phyloP scores from a whole-genome alignment of 2,888 invertebrate species.

The Deilephila elpenor region DNA sequence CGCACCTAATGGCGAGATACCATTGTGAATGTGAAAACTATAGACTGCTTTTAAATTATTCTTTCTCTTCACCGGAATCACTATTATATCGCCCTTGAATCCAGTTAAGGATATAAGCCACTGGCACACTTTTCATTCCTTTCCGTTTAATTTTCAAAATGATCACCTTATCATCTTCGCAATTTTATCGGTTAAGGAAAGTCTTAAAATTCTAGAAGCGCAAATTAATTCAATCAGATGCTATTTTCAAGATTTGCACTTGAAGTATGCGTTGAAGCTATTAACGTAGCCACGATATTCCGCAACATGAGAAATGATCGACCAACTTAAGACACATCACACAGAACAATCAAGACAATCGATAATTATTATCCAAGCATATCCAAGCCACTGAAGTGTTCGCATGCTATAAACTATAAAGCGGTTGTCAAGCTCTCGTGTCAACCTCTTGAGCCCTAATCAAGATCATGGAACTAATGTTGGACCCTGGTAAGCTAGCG shows the following conservation, averaged over 20 bases:
- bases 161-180: no score
- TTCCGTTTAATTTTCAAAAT: no score
- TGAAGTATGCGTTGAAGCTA: neutral
- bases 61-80: no score
- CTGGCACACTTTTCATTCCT: no score
- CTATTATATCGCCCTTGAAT: no score
- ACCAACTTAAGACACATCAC: neutral
- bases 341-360: conserved; percentile 1
- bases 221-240: neutral
- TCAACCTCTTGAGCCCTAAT: neutral
- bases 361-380: neutral
- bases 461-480: neutral
- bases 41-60: no score
- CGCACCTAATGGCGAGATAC: no score
- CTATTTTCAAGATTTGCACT: neutral
- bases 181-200: no score
- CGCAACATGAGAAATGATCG: conserved; percentile 6
- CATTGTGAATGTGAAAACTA: no score
- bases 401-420: neutral
- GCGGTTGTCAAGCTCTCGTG: neutral
- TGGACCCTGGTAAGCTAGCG: neutral
- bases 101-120: no score
- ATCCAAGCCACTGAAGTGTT: neutral
- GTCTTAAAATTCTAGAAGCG: no score
- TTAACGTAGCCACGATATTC: neutral